Base-by-base conservation (phyloP, 2,797 vertebrate species). In the Chiroxiphia lanceolata region DNA sequence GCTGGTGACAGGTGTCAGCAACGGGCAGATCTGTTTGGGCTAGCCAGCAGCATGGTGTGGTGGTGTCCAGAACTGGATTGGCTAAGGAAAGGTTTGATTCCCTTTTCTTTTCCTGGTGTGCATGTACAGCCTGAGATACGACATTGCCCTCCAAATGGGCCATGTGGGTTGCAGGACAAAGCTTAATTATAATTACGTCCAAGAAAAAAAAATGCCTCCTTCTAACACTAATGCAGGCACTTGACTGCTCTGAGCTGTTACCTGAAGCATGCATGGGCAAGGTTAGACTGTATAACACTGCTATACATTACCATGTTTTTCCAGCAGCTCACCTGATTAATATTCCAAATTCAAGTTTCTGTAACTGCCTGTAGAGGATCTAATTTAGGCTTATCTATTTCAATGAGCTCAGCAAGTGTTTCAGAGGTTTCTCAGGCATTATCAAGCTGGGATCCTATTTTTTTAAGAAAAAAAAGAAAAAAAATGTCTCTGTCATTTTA, bases 301-400 rank as follows among this genome's bases (percentile, higher is more conserved):
- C 40, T 80, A 7, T 38, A 78, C 40, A 48, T 61, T 33, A 61
- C n/a, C 21, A 23, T 5, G 5, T n/a, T 85, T 88, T 83, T 61
- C 50, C 70, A 76, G 47, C 36, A 82, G 42, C 85, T 83, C 45
- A 79, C 34, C 56, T 86, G 53, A 78, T 75, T 72, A 76, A 6
- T 95, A 90, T 89, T 92, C 61, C 53, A 82, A 38, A 80, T 60
- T 74, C 53, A 90, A 47, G 64, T 86, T 94, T 94, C 84, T 88
- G 59, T 56, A 83, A 60, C 57, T 10, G 5, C 65, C 87, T 87
- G 80, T 88, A 75, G 87, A 76, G 84, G 85, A 83, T 75, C 72
- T 95, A 77, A 92, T 95, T 94, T 50, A 86, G 89, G 67, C n/a
- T 87, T 59, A 65, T 48, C 77, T 83, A 54, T 92, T 94, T 93